A percentile compares a stretch with the other conserved stretches of the same genome.
These are phyloP conservation scores for Cryptus armator DNA, from an alignment of 2,888 invertebrate genomes.

Conservation along the genomic window DNA sequence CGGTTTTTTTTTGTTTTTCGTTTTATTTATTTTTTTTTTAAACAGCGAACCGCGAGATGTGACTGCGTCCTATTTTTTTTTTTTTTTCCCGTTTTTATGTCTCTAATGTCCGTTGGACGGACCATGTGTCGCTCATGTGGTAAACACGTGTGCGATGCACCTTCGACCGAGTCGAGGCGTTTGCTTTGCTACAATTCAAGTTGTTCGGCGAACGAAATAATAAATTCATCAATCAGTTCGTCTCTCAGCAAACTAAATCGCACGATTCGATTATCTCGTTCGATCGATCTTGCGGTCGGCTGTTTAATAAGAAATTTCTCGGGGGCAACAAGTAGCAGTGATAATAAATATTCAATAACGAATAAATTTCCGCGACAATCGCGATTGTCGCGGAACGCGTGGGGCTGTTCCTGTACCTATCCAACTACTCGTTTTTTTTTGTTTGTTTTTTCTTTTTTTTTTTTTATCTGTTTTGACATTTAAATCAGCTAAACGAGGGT, in stretches of 20 bases:
- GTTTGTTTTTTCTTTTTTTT: constrained; percentile 56
- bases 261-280: neutral
- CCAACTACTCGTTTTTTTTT: constrained; percentile 60
- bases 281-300: constrained; percentile 17
- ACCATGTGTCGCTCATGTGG: constrained; percentile 61
- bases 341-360: constrained; percentile 62
- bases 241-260: constrained; percentile 3
- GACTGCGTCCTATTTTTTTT: constrained; percentile 43
- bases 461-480: constrained; percentile 68
- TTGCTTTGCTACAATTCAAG: constrained; percentile 8
- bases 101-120: constrained; percentile 55
- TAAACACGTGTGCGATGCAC: constrained; percentile 54
- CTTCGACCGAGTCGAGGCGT: constrained; percentile 30
- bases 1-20: constrained; percentile 70
- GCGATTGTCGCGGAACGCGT: constrained; percentile 34
- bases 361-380: constrained; percentile 44
- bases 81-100: constrained; percentile 59
- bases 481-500: constrained; percentile 72
- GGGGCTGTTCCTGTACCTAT: constrained; percentile 59
- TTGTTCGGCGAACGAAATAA: neutral
- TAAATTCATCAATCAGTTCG: constrained; percentile 7
- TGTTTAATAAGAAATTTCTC: constrained; percentile 15
- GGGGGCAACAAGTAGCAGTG: constrained; percentile 63
- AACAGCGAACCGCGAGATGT: constrained; percentile 64
- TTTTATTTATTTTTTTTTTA: constrained; percentile 64